Evolutionary conservation across 2,797 vertebrate genomes (phyloP), one percentile per base, ranked within the genome.

Genomic region (Holocentrus rufus): DNA sequence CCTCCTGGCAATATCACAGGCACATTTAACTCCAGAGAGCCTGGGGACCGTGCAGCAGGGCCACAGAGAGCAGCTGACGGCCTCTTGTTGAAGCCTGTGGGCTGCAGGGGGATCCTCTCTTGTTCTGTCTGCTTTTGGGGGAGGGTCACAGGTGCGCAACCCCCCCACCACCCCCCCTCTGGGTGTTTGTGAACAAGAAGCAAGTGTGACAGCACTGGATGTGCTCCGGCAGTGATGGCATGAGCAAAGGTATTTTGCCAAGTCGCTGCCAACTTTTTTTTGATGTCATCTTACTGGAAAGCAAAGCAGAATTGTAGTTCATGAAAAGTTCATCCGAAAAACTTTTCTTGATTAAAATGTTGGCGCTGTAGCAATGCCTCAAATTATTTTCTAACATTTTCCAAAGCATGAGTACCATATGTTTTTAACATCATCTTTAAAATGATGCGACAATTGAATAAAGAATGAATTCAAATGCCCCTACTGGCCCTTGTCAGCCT

Each of bases 1-100:
- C 96, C 97, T 97, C 92, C 93, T 96, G 96, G 96, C 96, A 97
- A 97, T 96, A 98, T 96, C 98, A 95, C 97, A 95, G 96, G 95
- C 95, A 96, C 96, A 95, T 97, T 98, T 98, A 99, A 99, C 97
- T 96, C 96, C 96, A 94, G 94, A 94, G 95, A 95, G 93, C 87
- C 92, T 81, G 88, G 90, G 82, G 88, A 81, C 88, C n/a, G 52
- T 81, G 85, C 83, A 79, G 88, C 88, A 78, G 85, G 87, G 88
- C 87, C 86, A 78, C 87, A 79, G 86, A 87, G 86, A 83, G 87
- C 90, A 93, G 91, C 91, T 92, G 91, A 90, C 88, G 80, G 85
- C 77, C 83, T 83, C 84, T 88, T 77, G 77, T 82, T 79, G 76
- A 85, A 90, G 90, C 60, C 85, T 77, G 78, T 78, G 69, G 83